Percentiles rank a stretch among this genome's conserved stretches.
These are phyloP conservation scores for Mesembrinibis cayennensis DNA, from an alignment of 2,113 vertebrate species.

Conservation along the genomic window DNA sequence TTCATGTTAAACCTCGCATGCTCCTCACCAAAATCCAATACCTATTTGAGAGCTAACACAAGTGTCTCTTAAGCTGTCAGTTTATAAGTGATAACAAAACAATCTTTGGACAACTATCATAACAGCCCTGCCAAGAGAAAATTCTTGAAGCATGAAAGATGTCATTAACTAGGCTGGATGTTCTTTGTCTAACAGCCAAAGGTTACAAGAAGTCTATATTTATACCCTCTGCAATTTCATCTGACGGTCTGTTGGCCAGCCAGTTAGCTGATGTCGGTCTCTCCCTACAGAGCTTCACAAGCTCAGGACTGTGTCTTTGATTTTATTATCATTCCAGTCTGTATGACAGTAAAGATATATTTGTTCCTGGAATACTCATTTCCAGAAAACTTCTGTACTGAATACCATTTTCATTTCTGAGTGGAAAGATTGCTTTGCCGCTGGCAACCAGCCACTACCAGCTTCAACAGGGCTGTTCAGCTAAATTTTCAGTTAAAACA, in stretches of 20 bases:
- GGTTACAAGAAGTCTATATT: slow-evolving; percentile 17
- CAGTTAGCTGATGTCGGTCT: neutral
- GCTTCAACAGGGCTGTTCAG: neutral
- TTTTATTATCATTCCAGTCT: neutral
- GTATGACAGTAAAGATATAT: neutral
- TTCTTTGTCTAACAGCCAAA: neutral
- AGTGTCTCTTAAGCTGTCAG: neutral
- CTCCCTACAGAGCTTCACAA: neutral
- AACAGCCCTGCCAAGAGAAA: slow-evolving; percentile 11
- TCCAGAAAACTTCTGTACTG: neutral
- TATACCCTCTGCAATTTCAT: neutral
- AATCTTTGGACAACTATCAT: neutral
- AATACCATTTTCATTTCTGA: neutral
- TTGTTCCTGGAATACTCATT: neutral
- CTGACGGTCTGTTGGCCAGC: neutral
- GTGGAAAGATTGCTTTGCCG: neutral
- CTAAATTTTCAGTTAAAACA: neutral
- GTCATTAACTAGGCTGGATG: neutral
- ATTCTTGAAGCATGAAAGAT: slow-evolving; percentile 9
- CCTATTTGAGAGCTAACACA: neutral
- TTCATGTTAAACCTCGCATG: neutral
- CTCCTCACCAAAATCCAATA: neutral
- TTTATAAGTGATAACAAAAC: neutral
- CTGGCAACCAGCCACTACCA: neutral
- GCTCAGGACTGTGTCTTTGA: neutral